Percentiles rank a stretch among this genome's conserved stretches.
phyloP scores from a whole-genome alignment of 1,140 invertebrate genomes.

The Hyles vespertilio region DNA sequence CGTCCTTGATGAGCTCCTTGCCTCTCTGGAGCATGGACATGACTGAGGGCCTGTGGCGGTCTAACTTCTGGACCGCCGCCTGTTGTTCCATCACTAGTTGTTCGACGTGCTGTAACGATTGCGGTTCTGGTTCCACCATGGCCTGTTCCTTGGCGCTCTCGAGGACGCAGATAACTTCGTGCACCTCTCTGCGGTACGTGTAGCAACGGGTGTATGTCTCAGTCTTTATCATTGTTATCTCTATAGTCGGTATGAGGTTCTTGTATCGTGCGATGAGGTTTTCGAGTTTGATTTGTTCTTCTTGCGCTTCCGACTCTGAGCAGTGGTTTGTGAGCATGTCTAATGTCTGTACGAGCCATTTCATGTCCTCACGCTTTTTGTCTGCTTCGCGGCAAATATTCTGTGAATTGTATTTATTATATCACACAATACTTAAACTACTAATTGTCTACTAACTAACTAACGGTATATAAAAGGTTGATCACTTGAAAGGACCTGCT shows the following conservation, averaged over 20 bases:
- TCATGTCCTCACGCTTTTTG: conserved; percentile 92
- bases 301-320: conserved; percentile 84
- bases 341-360: conserved; percentile 93
- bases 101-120: conserved; percentile 85
- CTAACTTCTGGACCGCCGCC: conserved; percentile 86
- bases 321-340: conserved; percentile 90
- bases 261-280: conserved; percentile 91
- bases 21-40: conserved; percentile 94
- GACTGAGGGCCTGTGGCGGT: conserved; percentile 89
- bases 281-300: conserved; percentile 89
- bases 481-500: too few species aligned
- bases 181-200: conserved; percentile 91
- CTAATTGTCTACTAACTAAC: too few species aligned
- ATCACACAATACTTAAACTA: background rate
- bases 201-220: conserved; percentile 95
- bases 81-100: conserved; percentile 87
- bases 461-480: too few species aligned
- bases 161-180: conserved; percentile 87
- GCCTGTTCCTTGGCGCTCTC: conserved; percentile 85
- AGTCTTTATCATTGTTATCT: conserved; percentile 93
- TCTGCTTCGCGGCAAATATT: conserved; percentile 93
- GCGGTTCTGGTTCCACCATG: conserved; percentile 79
- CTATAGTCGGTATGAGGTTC: conserved; percentile 92
- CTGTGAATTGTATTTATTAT: conserved; percentile 69
- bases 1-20: conserved; percentile 90